A percentile compares a stretch with the other conserved stretches of the same genome.
Conservation (phyloP, 2,797 vertebrate genomes). For the Pipistrellus pygmaeus region DNA sequence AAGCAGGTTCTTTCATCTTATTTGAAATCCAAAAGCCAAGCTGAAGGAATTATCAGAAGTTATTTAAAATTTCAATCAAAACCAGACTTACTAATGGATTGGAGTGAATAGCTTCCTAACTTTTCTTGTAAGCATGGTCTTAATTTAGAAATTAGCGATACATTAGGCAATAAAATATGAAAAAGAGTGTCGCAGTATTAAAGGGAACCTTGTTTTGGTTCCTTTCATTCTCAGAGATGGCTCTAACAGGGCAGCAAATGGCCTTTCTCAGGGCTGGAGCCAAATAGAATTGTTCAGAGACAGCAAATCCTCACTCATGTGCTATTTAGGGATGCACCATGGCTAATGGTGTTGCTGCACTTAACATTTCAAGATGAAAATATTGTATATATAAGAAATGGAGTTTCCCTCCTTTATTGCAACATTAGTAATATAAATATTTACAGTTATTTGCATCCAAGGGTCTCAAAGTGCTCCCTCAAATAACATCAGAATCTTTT, state of each 20-base stretch:
- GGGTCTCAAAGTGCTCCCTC: slow-evolving; percentile 22
- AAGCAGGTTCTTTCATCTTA: slow-evolving; percentile 80
- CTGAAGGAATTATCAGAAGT: slow-evolving; percentile 68
- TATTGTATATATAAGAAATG: not conserved
- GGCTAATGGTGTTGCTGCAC: slow-evolving; percentile 59
- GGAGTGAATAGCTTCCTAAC: slow-evolving; percentile 64
- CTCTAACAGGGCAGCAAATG: slow-evolving; percentile 77
- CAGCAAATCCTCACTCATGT: slow-evolving; percentile 70
- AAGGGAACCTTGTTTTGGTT: slow-evolving; percentile 81
- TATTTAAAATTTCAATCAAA: slow-evolving; percentile 76
- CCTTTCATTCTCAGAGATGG: slow-evolving; percentile 78
- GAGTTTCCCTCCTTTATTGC: not conserved
- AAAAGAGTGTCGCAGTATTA: slow-evolving; percentile 55
- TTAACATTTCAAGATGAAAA: slow-evolving; percentile 63
- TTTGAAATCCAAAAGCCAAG: slow-evolving; percentile 79
- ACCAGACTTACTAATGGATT: slow-evolving; percentile 72
- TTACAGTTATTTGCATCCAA: not conserved
- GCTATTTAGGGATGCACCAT: slow-evolving; percentile 74
- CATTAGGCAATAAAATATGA: slow-evolving; percentile 85
- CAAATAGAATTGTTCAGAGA: slow-evolving; percentile 77
- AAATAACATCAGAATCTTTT: slow-evolving; percentile 35
- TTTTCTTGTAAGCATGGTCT: slow-evolving; percentile 74
- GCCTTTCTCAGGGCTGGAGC: slow-evolving; percentile 75
- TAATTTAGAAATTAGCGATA: slow-evolving; percentile 82
- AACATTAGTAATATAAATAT: not conserved